phyloP scores from a whole-genome alignment of 2,113 vertebrate species.

The Miniopterus natalensis region DNA sequence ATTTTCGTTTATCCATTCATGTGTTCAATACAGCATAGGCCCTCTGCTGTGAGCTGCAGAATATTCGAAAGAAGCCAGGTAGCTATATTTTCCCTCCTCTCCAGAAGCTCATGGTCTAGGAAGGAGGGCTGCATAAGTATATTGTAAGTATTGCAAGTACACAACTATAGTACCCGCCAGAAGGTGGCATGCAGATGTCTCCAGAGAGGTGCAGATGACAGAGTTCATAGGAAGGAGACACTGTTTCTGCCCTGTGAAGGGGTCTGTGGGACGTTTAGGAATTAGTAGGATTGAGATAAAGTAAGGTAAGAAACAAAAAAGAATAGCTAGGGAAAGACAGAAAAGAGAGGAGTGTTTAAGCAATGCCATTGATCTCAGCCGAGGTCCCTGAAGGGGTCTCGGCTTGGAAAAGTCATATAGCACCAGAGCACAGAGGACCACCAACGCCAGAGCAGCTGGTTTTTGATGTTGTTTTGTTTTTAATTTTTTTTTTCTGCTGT shows the following conservation, averaged over 20 bases:
- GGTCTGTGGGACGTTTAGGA: background rate
- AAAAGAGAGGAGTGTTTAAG: background rate
- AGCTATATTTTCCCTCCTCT: background rate
- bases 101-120: background rate
- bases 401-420: background rate
- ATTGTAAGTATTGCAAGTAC: background rate
- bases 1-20: slow-evolving; percentile 38
- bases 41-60: background rate
- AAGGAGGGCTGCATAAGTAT: background rate
- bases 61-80: background rate
- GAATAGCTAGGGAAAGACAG: background rate
- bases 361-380: background rate
- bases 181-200: background rate
- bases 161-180: background rate
- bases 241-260: background rate
- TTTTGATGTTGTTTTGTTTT: background rate
- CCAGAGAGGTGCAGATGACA: background rate
- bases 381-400: background rate
- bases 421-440: background rate
- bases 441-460: background rate
- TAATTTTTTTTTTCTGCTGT: background rate
- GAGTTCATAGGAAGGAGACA: background rate
- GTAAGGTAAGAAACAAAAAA: background rate
- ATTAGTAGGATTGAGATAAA: background rate
- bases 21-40: background rate